Evolutionary conservation across 2,113 vertebrate genomes (phyloP).

Genomic region (Tachuris rubrigastra): DNA sequence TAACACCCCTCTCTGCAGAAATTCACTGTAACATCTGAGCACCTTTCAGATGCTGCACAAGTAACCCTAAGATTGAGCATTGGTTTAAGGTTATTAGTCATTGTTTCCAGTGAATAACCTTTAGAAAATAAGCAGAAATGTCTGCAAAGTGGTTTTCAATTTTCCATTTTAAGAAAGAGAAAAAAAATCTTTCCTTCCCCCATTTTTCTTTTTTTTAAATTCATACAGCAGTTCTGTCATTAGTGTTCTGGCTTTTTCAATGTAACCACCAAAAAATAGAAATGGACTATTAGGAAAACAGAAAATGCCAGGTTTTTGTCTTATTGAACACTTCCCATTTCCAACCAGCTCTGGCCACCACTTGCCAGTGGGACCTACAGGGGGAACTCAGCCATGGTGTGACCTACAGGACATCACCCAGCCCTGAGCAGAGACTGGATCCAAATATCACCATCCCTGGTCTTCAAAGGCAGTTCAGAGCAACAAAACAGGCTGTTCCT

Average conservation of each 20-base stretch:
- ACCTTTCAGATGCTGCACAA: background rate
- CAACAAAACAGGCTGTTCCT: background rate
- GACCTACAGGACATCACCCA: background rate
- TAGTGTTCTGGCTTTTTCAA: background rate
- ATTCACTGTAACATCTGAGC: fast-evolving
- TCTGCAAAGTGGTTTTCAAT: background rate
- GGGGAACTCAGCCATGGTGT: fast-evolving
- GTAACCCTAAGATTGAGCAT: fast-evolving
- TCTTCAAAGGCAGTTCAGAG: background rate
- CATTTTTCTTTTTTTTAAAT: background rate
- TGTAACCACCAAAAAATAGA: fast-evolving
- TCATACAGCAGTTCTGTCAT: background rate
- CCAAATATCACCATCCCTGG: fast-evolving
- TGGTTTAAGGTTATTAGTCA: background rate
- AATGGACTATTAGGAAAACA: fast-evolving
- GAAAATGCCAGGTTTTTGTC: background rate
- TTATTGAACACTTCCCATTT: background rate
- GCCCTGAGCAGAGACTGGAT: background rate
- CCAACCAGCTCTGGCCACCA: background rate
- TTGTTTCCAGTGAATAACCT: background rate
- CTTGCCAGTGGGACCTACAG: fast-evolving
- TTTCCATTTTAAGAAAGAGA: background rate
- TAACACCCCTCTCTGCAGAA: background rate
- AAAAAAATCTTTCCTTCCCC: background rate
- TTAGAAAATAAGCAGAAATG: background rate